These are phyloP conservation scores for Lottia gigantea DNA, from an alignment of 2,888 invertebrate species.

Conservation along the genomic window DNA sequence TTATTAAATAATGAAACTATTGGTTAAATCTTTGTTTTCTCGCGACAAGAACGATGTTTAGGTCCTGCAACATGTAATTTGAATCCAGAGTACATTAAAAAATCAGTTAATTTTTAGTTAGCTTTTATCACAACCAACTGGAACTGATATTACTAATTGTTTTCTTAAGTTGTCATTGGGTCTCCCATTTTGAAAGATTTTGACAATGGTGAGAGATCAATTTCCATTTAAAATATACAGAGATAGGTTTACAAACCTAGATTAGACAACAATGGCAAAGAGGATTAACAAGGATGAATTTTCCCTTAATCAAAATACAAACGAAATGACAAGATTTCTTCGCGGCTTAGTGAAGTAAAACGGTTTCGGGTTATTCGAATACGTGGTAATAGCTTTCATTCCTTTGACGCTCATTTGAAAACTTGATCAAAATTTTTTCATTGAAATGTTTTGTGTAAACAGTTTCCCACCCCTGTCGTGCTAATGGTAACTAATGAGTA, in stretches of 20 bases:
- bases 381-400: neutral
- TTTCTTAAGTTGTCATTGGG: neutral
- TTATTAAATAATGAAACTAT: no score
- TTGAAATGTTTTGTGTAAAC: neutral
- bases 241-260: neutral
- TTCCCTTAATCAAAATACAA: neutral
- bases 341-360: neutral
- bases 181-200: neutral
- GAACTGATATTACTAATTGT: neutral
- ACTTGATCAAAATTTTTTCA: neutral
- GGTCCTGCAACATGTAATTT: no score
- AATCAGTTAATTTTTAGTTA: neutral
- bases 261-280: slow-evolving; percentile 1
- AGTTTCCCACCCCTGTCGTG: neutral
- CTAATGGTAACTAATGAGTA: neutral
- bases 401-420: neutral
- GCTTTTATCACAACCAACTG: neutral
- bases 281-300: neutral
- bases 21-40: no score
- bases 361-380: neutral
- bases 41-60: no score
- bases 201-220: neutral
- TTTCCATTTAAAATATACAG: neutral
- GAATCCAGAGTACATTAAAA: no score
- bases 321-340: neutral